Percentiles rank a stretch among this genome's conserved stretches.
Evolutionary conservation across 1,140 invertebrate genomes (phyloP).

Genomic region (Diorhabda carinulata): DNA sequence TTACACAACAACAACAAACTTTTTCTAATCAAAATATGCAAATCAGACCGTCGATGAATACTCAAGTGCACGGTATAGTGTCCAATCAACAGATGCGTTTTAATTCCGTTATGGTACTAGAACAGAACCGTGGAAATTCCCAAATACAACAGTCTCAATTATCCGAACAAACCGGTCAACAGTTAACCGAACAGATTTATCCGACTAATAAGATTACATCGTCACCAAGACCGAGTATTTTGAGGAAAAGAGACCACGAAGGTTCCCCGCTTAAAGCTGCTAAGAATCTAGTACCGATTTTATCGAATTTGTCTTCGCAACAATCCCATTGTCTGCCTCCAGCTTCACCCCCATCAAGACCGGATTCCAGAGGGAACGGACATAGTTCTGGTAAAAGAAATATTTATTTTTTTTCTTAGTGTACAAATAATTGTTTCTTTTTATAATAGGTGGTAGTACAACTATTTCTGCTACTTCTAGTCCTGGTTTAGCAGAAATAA

Average conservation of each 20-base stretch:
- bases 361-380: slow-evolving; percentile 51
- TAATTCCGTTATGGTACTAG: slow-evolving; percentile 43
- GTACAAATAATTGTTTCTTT: slow-evolving; percentile 15
- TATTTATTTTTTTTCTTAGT: no score
- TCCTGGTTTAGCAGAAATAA: slow-evolving; percentile 63
- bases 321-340: slow-evolving; percentile 38
- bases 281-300: slow-evolving; percentile 49
- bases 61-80: slow-evolving; percentile 40
- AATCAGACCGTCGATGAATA: slow-evolving; percentile 26
- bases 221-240: slow-evolving; percentile 46
- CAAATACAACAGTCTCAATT: slow-evolving; percentile 6
- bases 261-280: slow-evolving; percentile 42
- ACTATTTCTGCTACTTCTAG: slow-evolving; percentile 76
- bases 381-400: slow-evolving; percentile 49
- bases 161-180: slow-evolving; percentile 7
- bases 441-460: slow-evolving; percentile 58
- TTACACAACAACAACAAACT: slow-evolving; percentile 33
- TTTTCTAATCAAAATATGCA: slow-evolving; percentile 36
- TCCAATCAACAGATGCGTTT: slow-evolving; percentile 40
- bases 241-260: slow-evolving; percentile 46
- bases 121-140: slow-evolving; percentile 31
- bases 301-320: slow-evolving; percentile 43
- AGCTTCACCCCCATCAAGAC: slow-evolving; percentile 50
- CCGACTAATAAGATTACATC: slow-evolving; percentile 39
- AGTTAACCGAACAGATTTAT: slow-evolving; percentile 6